These are phyloP conservation scores for Merops nubicus DNA, from an alignment of 2,113 vertebrate genomes.

Conservation along the genomic window DNA sequence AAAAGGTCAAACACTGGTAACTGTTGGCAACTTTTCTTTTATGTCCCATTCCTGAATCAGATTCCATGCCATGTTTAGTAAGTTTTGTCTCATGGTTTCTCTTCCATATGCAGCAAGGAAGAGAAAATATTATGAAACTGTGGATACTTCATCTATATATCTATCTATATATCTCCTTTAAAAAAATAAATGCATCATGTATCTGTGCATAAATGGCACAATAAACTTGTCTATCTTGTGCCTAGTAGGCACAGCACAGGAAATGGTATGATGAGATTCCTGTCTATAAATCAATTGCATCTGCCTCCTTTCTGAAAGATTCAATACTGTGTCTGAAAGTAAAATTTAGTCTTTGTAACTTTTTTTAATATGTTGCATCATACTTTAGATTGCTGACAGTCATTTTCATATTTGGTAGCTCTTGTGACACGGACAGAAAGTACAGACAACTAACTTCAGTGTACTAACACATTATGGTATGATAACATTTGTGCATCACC, in stretches of 20 bases:
- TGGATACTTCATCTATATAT: neutral
- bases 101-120: slow-evolving; percentile 11
- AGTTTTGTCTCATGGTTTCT: neutral
- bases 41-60: neutral
- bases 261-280: neutral
- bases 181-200: neutral
- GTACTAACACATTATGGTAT: neutral
- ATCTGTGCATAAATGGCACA: neutral
- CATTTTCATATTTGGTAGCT: neutral
- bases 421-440: neutral
- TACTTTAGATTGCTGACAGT: neutral
- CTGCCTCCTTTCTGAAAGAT: neutral
- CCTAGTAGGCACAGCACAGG: neutral
- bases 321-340: neutral
- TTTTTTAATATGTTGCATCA: neutral
- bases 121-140: neutral
- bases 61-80: neutral
- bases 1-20: neutral
- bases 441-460: neutral
- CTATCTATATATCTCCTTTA: neutral
- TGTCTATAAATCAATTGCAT: neutral
- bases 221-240: neutral
- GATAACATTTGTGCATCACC: neutral
- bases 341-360: neutral
- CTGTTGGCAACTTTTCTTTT: neutral